These are phyloP conservation scores for Corbicula japonica DNA, from an alignment of 2,888 invertebrate genomes.

Conservation along the genomic window DNA sequence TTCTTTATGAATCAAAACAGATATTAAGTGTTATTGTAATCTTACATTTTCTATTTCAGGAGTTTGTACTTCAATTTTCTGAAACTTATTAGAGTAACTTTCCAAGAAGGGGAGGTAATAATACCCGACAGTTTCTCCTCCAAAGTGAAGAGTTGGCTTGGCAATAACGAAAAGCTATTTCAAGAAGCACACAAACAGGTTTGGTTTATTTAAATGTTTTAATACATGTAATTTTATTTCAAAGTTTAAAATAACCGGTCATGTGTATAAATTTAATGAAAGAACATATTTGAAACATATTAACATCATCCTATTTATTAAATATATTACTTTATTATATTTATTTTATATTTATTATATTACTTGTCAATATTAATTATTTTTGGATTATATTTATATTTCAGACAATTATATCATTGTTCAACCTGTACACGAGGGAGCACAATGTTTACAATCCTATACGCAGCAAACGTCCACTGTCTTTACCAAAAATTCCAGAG, in stretches of 20 bases:
- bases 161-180: slow-evolving; percentile 75
- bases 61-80: slow-evolving; percentile 70
- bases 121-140: slow-evolving; percentile 74
- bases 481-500: slow-evolving; percentile 76
- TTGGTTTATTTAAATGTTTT: too few relatives aligned
- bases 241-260: too few relatives aligned
- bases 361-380: too few relatives aligned
- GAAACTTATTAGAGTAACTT: slow-evolving; percentile 70
- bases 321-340: too few relatives aligned
- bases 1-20: too few relatives aligned
- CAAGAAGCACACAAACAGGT: slow-evolving; percentile 79
- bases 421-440: slow-evolving; percentile 80
- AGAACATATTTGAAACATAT: not conserved
- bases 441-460: slow-evolving; percentile 83
- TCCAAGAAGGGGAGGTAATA: slow-evolving; percentile 67
- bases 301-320: not conserved
- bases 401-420: slow-evolving; percentile 78
- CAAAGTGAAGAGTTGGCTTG: slow-evolving; percentile 80
- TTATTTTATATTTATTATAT: too few relatives aligned
- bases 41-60: too few relatives aligned
- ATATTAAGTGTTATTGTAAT: too few relatives aligned
- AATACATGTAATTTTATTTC: too few relatives aligned
- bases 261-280: too few relatives aligned
- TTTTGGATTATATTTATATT: too few relatives aligned
- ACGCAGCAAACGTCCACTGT: slow-evolving; percentile 81